Evolutionary conservation across 1,140 invertebrate genomes (phyloP), one percentile per base, ranked within the genome.

Genomic region (Aphelinus certus): DNA sequence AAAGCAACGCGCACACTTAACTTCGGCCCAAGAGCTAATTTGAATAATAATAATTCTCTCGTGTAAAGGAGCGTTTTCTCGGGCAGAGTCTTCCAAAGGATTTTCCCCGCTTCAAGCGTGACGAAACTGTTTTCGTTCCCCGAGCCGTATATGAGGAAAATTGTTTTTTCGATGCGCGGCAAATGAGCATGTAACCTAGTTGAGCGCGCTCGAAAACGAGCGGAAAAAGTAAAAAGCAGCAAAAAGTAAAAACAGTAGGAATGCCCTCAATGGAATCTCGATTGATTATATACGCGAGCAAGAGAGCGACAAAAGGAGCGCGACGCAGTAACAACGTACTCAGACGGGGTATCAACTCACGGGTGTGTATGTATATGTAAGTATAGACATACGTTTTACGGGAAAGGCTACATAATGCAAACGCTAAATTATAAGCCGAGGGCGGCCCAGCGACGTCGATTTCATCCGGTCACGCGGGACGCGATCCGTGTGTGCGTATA

Each of bases 111-210:
- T 6, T 2, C 42, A 7, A 60, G 58, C 61, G 61, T 63, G 46
- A 47, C 61, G 48, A 63, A 63, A 63, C 1, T 47, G 9, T 47
- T 63, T 63, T 43, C 26, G 26, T 26, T 60, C 7, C 42, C 2
- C 2, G 58, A 2, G 60, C 6, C 2, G 42, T 60, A 60, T 60
- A 26, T 5, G 26, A 60, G 57, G 57, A 4, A 43, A 48, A 64
- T 45, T 48, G 49, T 53, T 43, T 63, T 53, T 53, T 4, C 51
- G 4, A 6, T 48, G 7, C 10, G 43, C 46, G 9, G 62, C 46
- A 53, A 56, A 55, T 57, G 65, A 56, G 65, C 65, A 53, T 57
- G 65, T 57, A 57, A 68, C 67, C 64, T 43, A 66, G 4, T 66
- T 69, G 55, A 26, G 10, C 3, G 9, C 3, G 46, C 43, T 58